phyloP scores from a whole-genome alignment of 2,888 invertebrate species.

The Eretmocerus hayati region DNA sequence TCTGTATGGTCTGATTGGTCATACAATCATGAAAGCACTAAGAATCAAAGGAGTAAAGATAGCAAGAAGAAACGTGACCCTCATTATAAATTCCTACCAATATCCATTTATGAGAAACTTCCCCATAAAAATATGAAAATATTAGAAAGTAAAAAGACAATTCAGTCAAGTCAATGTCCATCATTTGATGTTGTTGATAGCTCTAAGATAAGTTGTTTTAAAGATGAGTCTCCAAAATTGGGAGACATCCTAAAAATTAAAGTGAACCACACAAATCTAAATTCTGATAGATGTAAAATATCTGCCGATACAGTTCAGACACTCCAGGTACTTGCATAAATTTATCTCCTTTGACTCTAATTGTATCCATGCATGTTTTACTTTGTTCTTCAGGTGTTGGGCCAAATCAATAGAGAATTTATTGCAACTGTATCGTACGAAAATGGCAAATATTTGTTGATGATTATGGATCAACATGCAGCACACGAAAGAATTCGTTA shows the following conservation, averaged over 20 bases:
- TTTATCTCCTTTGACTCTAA: too few species aligned
- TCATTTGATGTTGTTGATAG: conserved; percentile 2
- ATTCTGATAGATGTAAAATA: conserved; percentile 11
- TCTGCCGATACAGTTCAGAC: conserved; percentile 15
- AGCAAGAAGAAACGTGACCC: conserved; percentile 1
- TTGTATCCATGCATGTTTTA: neutral
- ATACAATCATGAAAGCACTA: conserved; percentile 12
- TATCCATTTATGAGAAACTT: conserved; percentile 10
- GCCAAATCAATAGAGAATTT: conserved; percentile 71
- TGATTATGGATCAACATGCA: conserved; percentile 82
- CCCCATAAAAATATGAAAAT: conserved; percentile 6
- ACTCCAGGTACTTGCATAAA: conserved; percentile 11
- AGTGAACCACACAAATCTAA: conserved; percentile 5
- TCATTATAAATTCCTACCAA: conserved; percentile 6
- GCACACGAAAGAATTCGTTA: conserved; percentile 76
- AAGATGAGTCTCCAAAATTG: neutral
- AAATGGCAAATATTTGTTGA: conserved; percentile 49
- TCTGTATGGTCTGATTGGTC: conserved; percentile 39
- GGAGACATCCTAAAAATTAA: conserved; percentile 5
- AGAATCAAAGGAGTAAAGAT: neutral
- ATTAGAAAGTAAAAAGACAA: neutral
- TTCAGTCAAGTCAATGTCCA: neutral
- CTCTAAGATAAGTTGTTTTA: neutral
- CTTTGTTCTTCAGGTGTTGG: conserved; percentile 52
- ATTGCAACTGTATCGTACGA: conserved; percentile 51